Conservation (phyloP, 2,888 invertebrate species). For the Leucophenga maculata region DNA sequence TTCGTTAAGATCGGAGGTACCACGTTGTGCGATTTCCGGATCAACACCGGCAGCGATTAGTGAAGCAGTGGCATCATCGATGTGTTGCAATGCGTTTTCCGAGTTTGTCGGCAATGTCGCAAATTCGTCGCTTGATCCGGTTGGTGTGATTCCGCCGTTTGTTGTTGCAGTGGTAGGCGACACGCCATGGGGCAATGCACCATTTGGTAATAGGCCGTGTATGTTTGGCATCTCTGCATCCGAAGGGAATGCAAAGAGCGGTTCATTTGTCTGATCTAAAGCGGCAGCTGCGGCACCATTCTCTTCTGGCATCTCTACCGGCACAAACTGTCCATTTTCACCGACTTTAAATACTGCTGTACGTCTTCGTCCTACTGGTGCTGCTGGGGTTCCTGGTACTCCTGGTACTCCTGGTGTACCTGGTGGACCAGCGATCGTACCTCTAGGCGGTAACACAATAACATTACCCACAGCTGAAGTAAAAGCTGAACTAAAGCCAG, state of each 20-base stretch:
- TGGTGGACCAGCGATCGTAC: slow-evolving; percentile 13
- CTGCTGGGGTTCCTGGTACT: not conserved
- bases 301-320: slow-evolving; percentile 43
- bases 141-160: slow-evolving; percentile 41
- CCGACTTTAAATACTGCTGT: slow-evolving; percentile 49
- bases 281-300: not conserved
- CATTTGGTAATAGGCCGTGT: too few relatives aligned
- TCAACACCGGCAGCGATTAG: slow-evolving; percentile 33
- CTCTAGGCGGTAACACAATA: slow-evolving; percentile 46
- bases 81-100: slow-evolving; percentile 30
- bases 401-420: too few relatives aligned
- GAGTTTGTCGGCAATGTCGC: not conserved
- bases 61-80: slow-evolving; percentile 42
- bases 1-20: slow-evolving; percentile 47
- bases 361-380: slow-evolving; percentile 13
- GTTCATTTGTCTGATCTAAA: not conserved
- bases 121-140: slow-evolving; percentile 23
- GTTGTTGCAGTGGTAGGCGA: not conserved
- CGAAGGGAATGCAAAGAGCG: not conserved
- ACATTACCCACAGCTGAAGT: slow-evolving; percentile 50
- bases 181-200: too few relatives aligned
- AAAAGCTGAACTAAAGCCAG: not conserved
- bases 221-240: too few relatives aligned
- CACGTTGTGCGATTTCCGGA: slow-evolving; percentile 41
- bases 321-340: slow-evolving; percentile 50